Evolutionary conservation across 2,797 vertebrate species (phyloP).

Genomic region (Clarias fuscus): DNA sequence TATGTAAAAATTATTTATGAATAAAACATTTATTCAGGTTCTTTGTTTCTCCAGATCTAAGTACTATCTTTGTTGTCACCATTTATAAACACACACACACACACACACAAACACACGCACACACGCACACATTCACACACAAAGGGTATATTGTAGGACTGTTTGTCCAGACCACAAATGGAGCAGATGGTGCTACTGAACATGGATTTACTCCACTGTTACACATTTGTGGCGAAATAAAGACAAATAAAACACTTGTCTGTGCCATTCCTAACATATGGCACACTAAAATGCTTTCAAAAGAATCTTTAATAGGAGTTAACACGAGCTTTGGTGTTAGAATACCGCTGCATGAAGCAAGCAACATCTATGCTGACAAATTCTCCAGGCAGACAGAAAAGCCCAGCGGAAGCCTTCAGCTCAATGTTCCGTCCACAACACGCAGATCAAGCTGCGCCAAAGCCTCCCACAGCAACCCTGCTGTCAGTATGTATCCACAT

Average conservation of each 20-base stretch:
- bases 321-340: constrained; percentile 25
- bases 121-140: constrained; percentile 28
- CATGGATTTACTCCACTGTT: constrained; percentile 35
- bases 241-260: constrained; percentile 38
- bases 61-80: neutral
- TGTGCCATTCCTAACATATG: constrained; percentile 40
- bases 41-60: neutral
- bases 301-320: constrained; percentile 20
- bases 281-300: constrained; percentile 28
- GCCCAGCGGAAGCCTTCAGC: constrained; percentile 12
- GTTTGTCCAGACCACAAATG: constrained; percentile 13
- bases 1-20: neutral
- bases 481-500: constrained; percentile 27
- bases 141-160: constrained; percentile 15
- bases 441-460: constrained; percentile 19
- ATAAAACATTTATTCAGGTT: neutral
- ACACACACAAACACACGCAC: no score
- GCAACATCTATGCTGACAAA: constrained; percentile 29
- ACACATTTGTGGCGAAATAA: constrained; percentile 26
- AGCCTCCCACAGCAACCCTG: constrained; percentile 31
- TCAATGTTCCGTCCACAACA: constrained; percentile 17
- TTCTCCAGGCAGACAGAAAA: constrained; percentile 20
- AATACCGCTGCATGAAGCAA: constrained; percentile 16
- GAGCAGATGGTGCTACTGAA: constrained; percentile 50
- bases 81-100: constrained; percentile 32